These are phyloP conservation scores for Phasia obesa DNA, from an alignment of 2,888 invertebrate species.

Conservation along the genomic window DNA sequence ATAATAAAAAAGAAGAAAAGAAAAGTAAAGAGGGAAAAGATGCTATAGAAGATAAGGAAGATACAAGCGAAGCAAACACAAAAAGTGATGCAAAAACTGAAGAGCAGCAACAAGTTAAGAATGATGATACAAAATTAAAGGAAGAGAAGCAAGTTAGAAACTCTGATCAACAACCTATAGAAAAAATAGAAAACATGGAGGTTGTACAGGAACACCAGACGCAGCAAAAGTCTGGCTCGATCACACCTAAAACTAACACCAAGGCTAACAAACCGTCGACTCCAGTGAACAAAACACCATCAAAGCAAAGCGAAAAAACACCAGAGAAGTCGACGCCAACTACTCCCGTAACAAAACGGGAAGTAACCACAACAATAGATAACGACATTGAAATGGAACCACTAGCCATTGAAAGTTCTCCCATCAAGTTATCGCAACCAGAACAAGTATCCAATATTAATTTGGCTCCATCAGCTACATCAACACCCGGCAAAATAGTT, in stretches of 20 bases:
- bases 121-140: slow-evolving; percentile 45
- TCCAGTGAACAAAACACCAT: slow-evolving; percentile 51
- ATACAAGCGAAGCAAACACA: no score
- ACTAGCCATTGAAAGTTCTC: slow-evolving; percentile 74
- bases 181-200: slow-evolving; percentile 60
- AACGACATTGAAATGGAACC: slow-evolving; percentile 77
- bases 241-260: slow-evolving; percentile 37
- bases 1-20: slow-evolving; percentile 53
- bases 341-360: slow-evolving; percentile 27
- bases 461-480: slow-evolving; percentile 76
- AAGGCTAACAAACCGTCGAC: slow-evolving; percentile 41
- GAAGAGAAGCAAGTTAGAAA: slow-evolving; percentile 42
- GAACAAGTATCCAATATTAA: slow-evolving; percentile 12
- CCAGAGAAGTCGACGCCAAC: slow-evolving; percentile 33
- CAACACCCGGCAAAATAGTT: slow-evolving; percentile 77
- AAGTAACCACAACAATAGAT: slow-evolving; percentile 54
- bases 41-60: slow-evolving; percentile 49
- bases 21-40: slow-evolving; percentile 56
- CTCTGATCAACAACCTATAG: slow-evolving; percentile 43
- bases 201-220: slow-evolving; percentile 50
- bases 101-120: slow-evolving; percentile 33
- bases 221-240: slow-evolving; percentile 39
- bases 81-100: slow-evolving; percentile 35
- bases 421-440: slow-evolving; percentile 67
- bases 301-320: slow-evolving; percentile 52